Base-by-base conservation (phyloP, 2,888 invertebrate genomes). In the Polietes domitor region DNA sequence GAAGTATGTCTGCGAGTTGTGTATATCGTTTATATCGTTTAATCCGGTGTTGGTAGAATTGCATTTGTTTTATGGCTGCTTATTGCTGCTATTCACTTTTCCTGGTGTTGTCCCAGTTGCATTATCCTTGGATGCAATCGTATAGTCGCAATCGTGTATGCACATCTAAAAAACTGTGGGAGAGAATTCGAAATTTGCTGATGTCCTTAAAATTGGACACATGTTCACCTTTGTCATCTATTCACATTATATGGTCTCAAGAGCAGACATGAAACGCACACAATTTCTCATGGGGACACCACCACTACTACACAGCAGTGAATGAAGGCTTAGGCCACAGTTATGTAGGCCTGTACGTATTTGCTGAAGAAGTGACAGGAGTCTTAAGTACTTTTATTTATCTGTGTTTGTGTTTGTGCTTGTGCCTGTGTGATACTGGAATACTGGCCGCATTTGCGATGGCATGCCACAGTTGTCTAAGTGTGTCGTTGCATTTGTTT, bases 221-320 rank as follows among this genome's bases (percentile, higher is more conserved):
- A 61, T 28, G 61, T 61, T 61, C n/a, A 61, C n/a, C 61, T 61
- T 17, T 61, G 28, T n/a, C 32, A 32, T 61, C 61, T 61, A n/a
- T 32, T 28, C 47, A 47, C 47, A 47, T 47, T 47, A n/a, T 9
- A 2, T 5, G 28, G 28, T 17, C 6, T 12, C 28, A n/a, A 12
- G 28, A 0, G n/a, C n/a, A 5, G 10, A 61, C 19, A 55, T 32
- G 32, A 6, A 21, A 21, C 10, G 21, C 19, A 26, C 28, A 61
- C 24, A n/a, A 28, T 61, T 28, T 28, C 28, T 28, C 47, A n/a
- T 47, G 3, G 2, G 47, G 47, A 12, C 47, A 47, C 47, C n/a
- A n/a, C 47, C 15, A n/a, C 5, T n/a, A 3, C 12, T 15, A n/a
- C 47, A n/a, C 12, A 2, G 47, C 47, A n/a, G 9, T 32, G n/a